Conservation (phyloP, 2,113 vertebrate genomes). For the Nycticryphes semicollaris region DNA sequence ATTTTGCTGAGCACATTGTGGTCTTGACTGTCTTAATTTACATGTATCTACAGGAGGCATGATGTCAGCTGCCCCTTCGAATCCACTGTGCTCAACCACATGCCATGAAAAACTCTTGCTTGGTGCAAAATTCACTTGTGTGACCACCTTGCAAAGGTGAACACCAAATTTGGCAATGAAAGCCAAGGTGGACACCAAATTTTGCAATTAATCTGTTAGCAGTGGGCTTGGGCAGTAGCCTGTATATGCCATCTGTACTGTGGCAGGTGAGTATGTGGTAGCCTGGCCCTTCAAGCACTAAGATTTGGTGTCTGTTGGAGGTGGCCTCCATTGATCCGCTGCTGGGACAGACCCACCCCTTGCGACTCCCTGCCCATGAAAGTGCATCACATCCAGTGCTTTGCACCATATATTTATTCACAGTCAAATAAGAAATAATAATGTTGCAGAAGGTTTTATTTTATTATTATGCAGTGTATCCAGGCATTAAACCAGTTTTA, state of each 20-base stretch:
- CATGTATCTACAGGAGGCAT: background rate
- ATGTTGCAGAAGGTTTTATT: background rate
- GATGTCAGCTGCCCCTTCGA: background rate
- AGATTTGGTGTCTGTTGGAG: background rate
- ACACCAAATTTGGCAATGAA: background rate
- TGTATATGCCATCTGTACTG: background rate
- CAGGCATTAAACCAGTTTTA: background rate
- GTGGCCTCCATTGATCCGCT: fast-evolving
- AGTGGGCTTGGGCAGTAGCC: background rate
- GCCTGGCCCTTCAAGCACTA: background rate
- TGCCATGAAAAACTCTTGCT: fast-evolving
- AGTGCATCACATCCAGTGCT: background rate
- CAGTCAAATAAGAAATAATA: background rate
- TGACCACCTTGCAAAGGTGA: background rate
- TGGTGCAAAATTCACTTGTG: background rate
- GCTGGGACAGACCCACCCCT: background rate
- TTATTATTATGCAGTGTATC: background rate
- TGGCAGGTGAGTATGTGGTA: background rate
- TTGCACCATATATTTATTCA: background rate
- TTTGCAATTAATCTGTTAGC: background rate
- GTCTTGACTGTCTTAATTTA: background rate
- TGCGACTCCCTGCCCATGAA: fast-evolving
- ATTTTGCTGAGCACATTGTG: background rate
- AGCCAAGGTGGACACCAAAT: background rate
- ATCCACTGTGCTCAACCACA: background rate